Percentiles rank a stretch among this genome's conserved stretches.
phyloP scores from a whole-genome alignment of 2,797 vertebrate genomes.

The Hemitrygon akajei region DNA sequence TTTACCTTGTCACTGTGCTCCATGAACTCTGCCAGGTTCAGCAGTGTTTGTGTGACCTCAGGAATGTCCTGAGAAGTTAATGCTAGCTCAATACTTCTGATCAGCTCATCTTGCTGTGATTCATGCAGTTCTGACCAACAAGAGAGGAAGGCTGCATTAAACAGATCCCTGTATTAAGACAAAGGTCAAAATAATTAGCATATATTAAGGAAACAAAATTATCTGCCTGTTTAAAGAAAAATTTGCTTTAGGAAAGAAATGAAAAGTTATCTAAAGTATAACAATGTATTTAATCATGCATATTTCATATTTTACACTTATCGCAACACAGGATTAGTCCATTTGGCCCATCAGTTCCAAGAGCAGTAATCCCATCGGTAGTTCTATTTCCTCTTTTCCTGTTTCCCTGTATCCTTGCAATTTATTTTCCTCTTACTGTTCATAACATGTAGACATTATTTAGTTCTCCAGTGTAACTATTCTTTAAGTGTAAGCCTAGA shows the following conservation, averaged over 20 bases:
- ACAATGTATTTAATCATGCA: background rate
- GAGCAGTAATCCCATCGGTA: background rate
- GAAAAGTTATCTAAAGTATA: background rate
- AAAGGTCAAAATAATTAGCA: background rate
- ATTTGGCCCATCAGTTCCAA: background rate
- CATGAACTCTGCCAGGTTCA: constrained; percentile 98
- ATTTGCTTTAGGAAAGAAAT: background rate
- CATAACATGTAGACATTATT: no score
- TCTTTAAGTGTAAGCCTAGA: background rate
- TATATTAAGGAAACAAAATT: background rate
- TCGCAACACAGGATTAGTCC: background rate
- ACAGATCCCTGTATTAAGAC: constrained; percentile 73
- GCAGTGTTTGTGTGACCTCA: constrained; percentile 92
- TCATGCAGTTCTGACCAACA: constrained; percentile 98
- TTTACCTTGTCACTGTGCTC: constrained; percentile 97
- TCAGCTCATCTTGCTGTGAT: constrained; percentile 96
- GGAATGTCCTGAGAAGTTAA: constrained; percentile 96
- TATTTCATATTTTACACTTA: background rate
- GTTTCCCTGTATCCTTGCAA: background rate
- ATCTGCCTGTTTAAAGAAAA: background rate
- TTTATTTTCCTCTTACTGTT: background rate
- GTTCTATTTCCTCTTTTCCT: background rate
- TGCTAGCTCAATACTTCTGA: constrained; percentile 90
- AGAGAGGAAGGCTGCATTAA: constrained; percentile 94
- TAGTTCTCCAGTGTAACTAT: no score